These are phyloP conservation scores for Formica exsecta DNA, from an alignment of 1,140 invertebrate genomes.

Conservation along the genomic window DNA sequence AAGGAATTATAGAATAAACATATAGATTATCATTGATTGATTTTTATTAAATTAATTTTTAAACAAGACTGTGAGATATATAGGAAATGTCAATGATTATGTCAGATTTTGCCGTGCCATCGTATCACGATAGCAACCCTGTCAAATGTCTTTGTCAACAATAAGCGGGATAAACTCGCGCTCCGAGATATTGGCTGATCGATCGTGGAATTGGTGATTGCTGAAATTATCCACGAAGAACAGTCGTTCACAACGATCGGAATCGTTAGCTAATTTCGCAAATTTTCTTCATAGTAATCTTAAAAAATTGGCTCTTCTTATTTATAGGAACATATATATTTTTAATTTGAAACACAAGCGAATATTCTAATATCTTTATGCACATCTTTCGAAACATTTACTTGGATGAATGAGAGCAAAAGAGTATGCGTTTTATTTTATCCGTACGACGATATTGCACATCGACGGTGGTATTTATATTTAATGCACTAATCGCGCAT, in stretches of 20 bases:
- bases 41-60: slow-evolving; percentile 10
- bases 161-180: slow-evolving; percentile 4
- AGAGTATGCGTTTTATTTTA: background rate
- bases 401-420: slow-evolving; percentile 1
- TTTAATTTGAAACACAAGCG: background rate
- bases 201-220: slow-evolving; percentile 11
- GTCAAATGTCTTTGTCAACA: slow-evolving; percentile 17
- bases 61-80: background rate
- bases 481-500: slow-evolving; percentile 67
- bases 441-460: slow-evolving; percentile 8
- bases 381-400: background rate
- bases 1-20: background rate
- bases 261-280: background rate
- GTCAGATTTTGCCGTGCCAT: background rate
- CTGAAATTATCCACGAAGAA: background rate
- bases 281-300: background rate
- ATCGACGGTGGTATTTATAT: slow-evolving; percentile 55
- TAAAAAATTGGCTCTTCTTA: background rate
- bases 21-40: slow-evolving; percentile 5
- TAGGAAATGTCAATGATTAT: background rate
- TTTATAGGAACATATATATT: background rate
- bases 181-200: slow-evolving; percentile 24
- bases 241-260: background rate
- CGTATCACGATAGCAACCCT: background rate
- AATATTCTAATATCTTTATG: background rate